phyloP scores from a whole-genome alignment of 1,140 invertebrate genomes.

The Agrilus planipennis region DNA sequence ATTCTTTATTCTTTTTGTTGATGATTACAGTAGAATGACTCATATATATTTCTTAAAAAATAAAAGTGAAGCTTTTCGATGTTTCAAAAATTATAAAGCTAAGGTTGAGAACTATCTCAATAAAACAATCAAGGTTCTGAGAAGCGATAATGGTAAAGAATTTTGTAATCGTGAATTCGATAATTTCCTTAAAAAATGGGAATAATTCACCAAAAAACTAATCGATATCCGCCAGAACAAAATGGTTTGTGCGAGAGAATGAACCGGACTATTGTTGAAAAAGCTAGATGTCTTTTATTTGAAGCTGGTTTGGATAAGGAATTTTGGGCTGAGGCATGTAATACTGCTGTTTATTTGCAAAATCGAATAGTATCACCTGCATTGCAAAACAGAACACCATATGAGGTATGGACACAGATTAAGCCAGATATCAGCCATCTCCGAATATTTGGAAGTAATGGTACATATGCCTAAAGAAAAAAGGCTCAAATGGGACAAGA shows the following conservation, averaged over 20 bases:
- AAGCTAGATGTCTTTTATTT: constrained; percentile 23
- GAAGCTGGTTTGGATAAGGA: constrained; percentile 25
- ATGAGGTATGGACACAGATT: constrained; percentile 11
- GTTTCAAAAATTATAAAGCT: constrained; percentile 25
- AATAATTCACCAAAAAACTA: constrained; percentile 11
- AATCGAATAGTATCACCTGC: constrained; percentile 22
- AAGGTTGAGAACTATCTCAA: constrained; percentile 25
- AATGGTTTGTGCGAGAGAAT: constrained; percentile 29
- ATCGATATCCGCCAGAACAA: constrained; percentile 25
- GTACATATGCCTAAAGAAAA: no score
- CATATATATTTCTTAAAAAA: constrained; percentile 28
- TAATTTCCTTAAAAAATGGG: constrained; percentile 8
- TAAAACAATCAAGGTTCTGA: constrained; percentile 18
- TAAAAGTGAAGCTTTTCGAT: constrained; percentile 15
- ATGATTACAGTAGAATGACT: constrained; percentile 28
- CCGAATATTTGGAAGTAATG: constrained; percentile 22
- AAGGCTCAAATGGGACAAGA: no score
- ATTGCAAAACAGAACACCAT: no score
- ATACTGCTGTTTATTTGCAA: constrained; percentile 32
- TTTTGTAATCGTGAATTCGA: constrained; percentile 9
- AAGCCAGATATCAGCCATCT: constrained; percentile 24
- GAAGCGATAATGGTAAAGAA: constrained; percentile 14
- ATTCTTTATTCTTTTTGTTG: constrained; percentile 25
- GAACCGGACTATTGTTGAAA: constrained; percentile 25
- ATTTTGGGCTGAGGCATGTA: constrained; percentile 36